These are phyloP conservation scores for Andricus curvator DNA, from an alignment of 2,888 invertebrate species.

Conservation along the genomic window DNA sequence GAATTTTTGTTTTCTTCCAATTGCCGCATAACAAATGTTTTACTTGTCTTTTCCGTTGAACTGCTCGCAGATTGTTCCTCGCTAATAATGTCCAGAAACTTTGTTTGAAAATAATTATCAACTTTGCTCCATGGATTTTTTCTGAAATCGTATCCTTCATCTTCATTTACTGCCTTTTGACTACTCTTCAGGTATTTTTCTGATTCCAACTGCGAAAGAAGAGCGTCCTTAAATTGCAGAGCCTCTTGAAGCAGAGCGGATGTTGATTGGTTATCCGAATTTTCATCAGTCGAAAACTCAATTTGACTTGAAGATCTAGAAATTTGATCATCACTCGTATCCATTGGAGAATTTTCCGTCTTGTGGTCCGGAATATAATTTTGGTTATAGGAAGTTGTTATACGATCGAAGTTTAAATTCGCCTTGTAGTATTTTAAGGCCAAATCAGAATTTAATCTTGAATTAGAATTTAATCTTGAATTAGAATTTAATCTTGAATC, in stretches of 20 bases:
- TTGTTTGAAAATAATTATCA: slow-evolving; percentile 56
- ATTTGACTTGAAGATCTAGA: slow-evolving; percentile 51
- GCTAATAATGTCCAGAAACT: slow-evolving; percentile 66
- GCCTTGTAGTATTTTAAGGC: neutral
- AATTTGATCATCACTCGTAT: slow-evolving; percentile 53
- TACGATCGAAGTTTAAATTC: slow-evolving; percentile 5
- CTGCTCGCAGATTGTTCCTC: slow-evolving; percentile 67
- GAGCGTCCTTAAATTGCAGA: slow-evolving; percentile 59
- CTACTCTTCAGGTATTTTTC: slow-evolving; percentile 46
- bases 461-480: neutral
- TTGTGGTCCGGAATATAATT: neutral
- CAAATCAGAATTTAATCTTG: neutral
- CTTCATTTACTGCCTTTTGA: neutral
- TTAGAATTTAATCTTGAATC: neutral
- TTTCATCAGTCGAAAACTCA: slow-evolving; percentile 60
- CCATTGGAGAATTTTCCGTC: slow-evolving; percentile 42
- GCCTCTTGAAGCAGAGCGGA: slow-evolving; percentile 62
- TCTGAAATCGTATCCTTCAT: neutral
- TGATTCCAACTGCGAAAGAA: slow-evolving; percentile 57
- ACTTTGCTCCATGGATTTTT: neutral
- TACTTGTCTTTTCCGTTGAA: slow-evolving; percentile 57
- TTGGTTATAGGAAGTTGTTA: neutral
- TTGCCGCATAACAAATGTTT: slow-evolving; percentile 43
- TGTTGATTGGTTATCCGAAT: slow-evolving; percentile 62
- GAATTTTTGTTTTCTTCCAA: slow-evolving; percentile 10